These are phyloP conservation scores for Psix sp. DNA, from an alignment of 1,140 invertebrate genomes.

Conservation along the genomic window DNA sequence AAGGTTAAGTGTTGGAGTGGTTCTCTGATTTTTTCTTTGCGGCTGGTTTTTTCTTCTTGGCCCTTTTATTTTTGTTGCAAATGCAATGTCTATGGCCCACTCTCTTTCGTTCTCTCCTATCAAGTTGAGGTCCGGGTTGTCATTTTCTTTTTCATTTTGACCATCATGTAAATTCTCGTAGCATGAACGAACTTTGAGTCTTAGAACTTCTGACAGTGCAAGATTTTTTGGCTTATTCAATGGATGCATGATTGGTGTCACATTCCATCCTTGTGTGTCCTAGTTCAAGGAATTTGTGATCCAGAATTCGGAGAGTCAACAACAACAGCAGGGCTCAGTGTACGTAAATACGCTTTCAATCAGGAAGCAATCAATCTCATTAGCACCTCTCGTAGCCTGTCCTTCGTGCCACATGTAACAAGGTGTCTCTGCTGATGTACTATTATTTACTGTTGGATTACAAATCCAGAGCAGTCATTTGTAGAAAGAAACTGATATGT, in stretches of 20 bases:
- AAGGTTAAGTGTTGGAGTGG: too few species aligned
- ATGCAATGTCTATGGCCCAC: too few species aligned
- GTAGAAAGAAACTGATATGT: conserved; percentile 65
- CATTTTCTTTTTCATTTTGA: too few species aligned
- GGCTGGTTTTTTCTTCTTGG: too few species aligned
- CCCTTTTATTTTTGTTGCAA: too few species aligned
- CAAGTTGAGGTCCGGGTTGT: too few species aligned
- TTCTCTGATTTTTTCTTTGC: too few species aligned
- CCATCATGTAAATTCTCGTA: too few species aligned
- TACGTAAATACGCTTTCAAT: conserved; percentile 54
- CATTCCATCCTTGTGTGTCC: conserved; percentile 67
- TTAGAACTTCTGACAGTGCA: too few species aligned
- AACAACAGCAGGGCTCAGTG: too few species aligned
- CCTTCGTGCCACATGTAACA: conserved; percentile 70
- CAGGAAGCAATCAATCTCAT: conserved; percentile 64
- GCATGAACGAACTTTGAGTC: too few species aligned
- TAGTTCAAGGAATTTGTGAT: conserved; percentile 68
- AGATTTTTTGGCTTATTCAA: conserved; percentile 53
- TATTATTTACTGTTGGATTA: conserved; percentile 69
- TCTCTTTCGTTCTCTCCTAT: too few species aligned
- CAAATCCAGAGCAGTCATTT: conserved; percentile 68
- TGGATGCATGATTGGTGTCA: conserved; percentile 62
- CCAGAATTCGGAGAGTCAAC: conserved; percentile 49
- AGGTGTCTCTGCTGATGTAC: conserved; percentile 31
- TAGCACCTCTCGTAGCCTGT: conserved; percentile 60